Base-by-base conservation (phyloP, 2,888 invertebrate species). In the Mesorhabditis spiculigera region DNA sequence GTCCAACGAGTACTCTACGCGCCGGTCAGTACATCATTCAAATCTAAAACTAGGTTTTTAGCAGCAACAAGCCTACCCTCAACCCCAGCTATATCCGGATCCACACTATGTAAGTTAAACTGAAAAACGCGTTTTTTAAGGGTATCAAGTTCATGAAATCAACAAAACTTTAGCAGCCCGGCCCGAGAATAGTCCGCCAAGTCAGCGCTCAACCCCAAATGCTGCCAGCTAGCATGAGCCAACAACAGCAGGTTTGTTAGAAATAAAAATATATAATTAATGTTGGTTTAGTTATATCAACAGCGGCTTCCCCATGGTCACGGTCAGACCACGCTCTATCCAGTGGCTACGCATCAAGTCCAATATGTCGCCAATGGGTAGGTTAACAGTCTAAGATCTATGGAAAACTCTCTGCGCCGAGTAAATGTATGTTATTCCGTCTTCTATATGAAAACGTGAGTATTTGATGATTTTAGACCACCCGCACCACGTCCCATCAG, bases 41-140 rank as follows among this genome's bases (percentile, higher is more conserved):
- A 28, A 28, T 28, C 28, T 28, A 28, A 28, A 28, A 28, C 28
- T 1, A 28, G 28, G 28, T 28, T 28, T 28, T 28, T 28, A 28
- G 28, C 28, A 28, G 28, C 28, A 28, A 28, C 28, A 28, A 28
- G 28, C 28, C 28, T 28, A 28, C 28, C 28, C 28, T 28, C 28
- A 28, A 28, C 28, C 28, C 28, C 28, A 28, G 28, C 28, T 28
- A 28, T 28, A 28, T 28, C 28, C 1, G 58, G 8, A 50, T 50
- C 58, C 58, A 50, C 58, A 50, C n/a, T 50, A 50, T 50, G 58
- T 50, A n/a, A 50, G 58, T 50, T 50, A n/a, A 50, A 28, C 28
- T 28, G 28, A 28, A 28, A 28, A 28, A 28, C 28, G 28, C 28
- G 28, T 28, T 28, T 28, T 28, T 28, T 28, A 28, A 28, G 1